phyloP scores from a whole-genome alignment of 2,888 invertebrate genomes.

The Phytoseiulus persimilis region DNA sequence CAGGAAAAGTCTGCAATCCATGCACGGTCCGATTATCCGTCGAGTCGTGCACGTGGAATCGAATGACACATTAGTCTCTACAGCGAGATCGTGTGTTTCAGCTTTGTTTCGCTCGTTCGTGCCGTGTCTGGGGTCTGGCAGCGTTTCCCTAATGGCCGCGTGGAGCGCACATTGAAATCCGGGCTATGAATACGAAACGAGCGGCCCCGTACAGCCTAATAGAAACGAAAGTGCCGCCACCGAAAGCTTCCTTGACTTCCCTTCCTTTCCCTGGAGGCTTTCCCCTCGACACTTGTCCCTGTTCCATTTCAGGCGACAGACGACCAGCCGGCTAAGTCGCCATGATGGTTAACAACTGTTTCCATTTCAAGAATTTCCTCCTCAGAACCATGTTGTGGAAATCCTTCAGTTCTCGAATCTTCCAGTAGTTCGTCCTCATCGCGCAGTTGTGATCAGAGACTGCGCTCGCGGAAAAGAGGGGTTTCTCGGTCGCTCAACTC shows the following conservation, averaged over 20 bases:
- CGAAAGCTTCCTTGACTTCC: background rate
- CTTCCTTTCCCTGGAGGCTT: background rate
- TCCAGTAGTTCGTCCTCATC: no score
- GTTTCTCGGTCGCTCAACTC: no score
- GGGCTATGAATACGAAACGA: conserved; percentile 5
- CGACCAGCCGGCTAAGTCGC: background rate
- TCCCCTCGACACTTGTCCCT: background rate
- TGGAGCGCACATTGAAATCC: background rate
- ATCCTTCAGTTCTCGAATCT: no score
- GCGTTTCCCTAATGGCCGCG: background rate
- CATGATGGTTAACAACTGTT: background rate
- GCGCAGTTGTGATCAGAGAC: no score
- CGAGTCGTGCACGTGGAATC: background rate
- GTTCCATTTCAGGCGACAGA: background rate
- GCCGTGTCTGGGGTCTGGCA: background rate
- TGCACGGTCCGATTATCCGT: background rate
- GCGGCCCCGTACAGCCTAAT: background rate
- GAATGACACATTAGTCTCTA: background rate
- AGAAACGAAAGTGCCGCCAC: background rate
- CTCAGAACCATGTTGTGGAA: background rate
- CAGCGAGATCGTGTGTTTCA: background rate
- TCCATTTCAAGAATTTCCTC: background rate
- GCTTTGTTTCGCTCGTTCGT: background rate
- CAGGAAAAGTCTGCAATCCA: background rate
- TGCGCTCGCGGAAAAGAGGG: no score